Evolutionary conservation across 1,140 invertebrate genomes (phyloP), one percentile per base, ranked within the genome.

Genomic region (Penaeus indicus): DNA sequence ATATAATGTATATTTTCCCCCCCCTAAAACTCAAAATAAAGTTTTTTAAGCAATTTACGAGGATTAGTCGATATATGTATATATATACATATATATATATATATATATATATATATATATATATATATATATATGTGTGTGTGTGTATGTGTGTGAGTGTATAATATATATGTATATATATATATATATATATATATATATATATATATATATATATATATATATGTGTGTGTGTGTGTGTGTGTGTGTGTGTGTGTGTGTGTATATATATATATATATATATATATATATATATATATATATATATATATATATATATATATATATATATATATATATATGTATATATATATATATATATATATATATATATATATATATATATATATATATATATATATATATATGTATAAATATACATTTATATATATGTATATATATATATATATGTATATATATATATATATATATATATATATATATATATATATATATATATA

Each of bases 391-490:
- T 27, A 75, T 75, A 75, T 75, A 27, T 25, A 75, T 27, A 75
- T 25, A 27, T 75, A 27, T 75, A 27, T 75, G n/a, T 75, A 75
- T 75, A n/a, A 25, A 75, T 75, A n/a, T 75, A 75, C 18, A 27
- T 75, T 3, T 75, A 27, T 75, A 75, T 83, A 32, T 83, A 32
- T 83, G 27, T 83, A 32, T 83, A 32, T 83, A 32, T 83, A 32
- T 63, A 19, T 83, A 19, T 83, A 19, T 83, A 19, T 83, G 22
- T 83, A 27, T 78, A 7, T 78, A 7, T 78, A 7, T 78, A 22
- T 78, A 7, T 78, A 7, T 78, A 22, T 78, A 7, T 78, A 7
- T 78, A 22, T 78, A 16, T 78, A 7, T 78, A 22, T 78, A 3
- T 78, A 7, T 78, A 22, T 78, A 16, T 77, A 16, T 77, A 11